Evolutionary conservation across 2,888 invertebrate species (phyloP), one percentile per base, ranked within the genome.

Genomic region (Pogonocherus hispidulus): DNA sequence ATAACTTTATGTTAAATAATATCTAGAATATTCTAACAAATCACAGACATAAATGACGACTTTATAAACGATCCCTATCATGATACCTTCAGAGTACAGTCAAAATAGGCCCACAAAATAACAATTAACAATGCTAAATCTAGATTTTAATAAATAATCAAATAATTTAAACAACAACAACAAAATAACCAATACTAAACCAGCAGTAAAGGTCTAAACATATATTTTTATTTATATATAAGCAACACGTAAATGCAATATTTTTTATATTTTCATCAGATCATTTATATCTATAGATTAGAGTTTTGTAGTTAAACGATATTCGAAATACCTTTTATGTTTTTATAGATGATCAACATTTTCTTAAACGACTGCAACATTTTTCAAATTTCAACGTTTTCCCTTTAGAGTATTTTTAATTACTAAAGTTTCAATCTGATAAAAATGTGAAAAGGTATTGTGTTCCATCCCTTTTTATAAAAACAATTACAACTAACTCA

Each of bases 41-140:
- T 63, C 63, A 63, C 63, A 63, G 63, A 63, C 35, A 54, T 5
- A 63, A 63, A 52, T 63, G 63, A 63, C 63, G 63, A 63, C 20
- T 54, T 14, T 27, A 16, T 32, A 52, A 52, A 52, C n/a, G 8
- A 52, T 51, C 23, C n/a, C 23, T 22, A 22, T n/a, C 14, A 23
- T 14, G n/a, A 14, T 14, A 51, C n/a, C 23, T 14, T 3, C 14
- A 23, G 23, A 47, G 2, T 23, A 20, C 47, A 49, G n/a, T 49
- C 9, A 49, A 27, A 52, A 20, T 56, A 56, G 55, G 55, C 55
- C 41, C 19, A 41, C 18, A 20, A 56, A 41, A 11, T 56, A 56
- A 56, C 19, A 22, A 37, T 41, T n/a, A 20, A 57, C 22, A 57
- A 46, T 44, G 44, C 19, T 20, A 57, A 57, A n/a, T 46, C 35